Base-by-base conservation (phyloP, 2,797 vertebrate species). In the Dromococcyx pavoninus region DNA sequence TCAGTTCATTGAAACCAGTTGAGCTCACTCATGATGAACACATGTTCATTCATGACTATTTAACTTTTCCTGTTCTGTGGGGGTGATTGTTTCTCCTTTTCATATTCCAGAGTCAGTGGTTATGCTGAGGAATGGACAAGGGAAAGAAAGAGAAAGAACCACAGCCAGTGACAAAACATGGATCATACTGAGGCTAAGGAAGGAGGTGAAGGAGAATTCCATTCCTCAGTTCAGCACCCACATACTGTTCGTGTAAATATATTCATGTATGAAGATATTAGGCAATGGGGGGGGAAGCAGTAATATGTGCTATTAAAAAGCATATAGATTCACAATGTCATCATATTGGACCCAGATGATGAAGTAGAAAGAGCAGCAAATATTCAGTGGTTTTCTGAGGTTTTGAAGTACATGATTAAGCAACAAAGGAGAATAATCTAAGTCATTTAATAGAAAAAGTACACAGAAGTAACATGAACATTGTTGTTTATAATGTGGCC, bases 271-370 rank as follows among this genome's bases (percentile, higher is more conserved):
- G 9, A 75, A 41, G 65, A 50, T 2, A 27, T 25, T 27, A 73
- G 16, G 9, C 66, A 77, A 73, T 3, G 9, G 7, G 10, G 2
- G 0, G 5, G 43, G 11, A 17, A 24, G 1, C 10, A 48, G 11
- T 25, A 21, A 17, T 43, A 8, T 14, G 8, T 57, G 15, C 10
- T 64, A 13, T 62, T 54, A 50, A 56, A 62, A n/a, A 14, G 2
- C 4, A 44, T 46, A 9, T 2, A 44, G 14, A 14, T 80, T 9
- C 22, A 46, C 8, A 32, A 17, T 23, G 11, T 43, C 32, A 62
- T 71, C 15, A 23, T 62, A 18, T 28, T 54, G 28, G 9, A 61
- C 5, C 4, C 12, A 64, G 7, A 2, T 37, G 30, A 37, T 48
- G 7, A 64, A 58, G 5, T 6, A 56, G 11, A 61, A 72, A 71